Base-by-base conservation (phyloP, 2,888 invertebrate genomes). In the Luperina testacea region DNA sequence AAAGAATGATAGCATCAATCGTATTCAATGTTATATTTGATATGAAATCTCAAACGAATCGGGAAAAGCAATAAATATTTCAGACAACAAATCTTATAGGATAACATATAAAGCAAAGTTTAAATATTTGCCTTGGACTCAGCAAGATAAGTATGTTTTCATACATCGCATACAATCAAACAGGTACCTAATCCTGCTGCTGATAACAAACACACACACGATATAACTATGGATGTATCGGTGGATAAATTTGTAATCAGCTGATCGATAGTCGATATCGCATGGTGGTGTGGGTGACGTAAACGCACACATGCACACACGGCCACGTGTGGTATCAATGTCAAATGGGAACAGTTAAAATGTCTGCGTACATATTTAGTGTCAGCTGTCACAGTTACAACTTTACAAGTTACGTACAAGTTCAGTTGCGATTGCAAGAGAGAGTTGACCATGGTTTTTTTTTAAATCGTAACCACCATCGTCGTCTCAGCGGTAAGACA, bases 221-320 rank as follows among this genome's bases (percentile, higher is more conserved):
- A 48, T 17, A 69, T 24, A 20, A n/a, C 17, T 38, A 59, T 24
- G 24, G 15, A 51, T 51, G 15, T 51, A 20, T 69, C n/a, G 27
- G 48, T 65, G 27, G 38, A 61, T 75, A 27, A 70, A 72, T 64
- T 61, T 20, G 48, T 83, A 85, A 85, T 85, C 84, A 85, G 84
- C 84, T 85, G 84, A 85, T 85, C 84, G 84, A 87, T 85, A 57
- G 69, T 67, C 59, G 84, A 80, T 87, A 83, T 42, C 38, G 42
- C 53, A 63, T 7, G 73, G 2, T 15, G 24, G 79, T 84, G 80
- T 76, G 74, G 1, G 76, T 70, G 80, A 24, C 72, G 51, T 67
- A 42, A 57, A 75, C 32, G 45, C 65, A 27, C 72, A 57, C 38
- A 42, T 1, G 13, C 61, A 8, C 45, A n/a, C 3, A 11, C 0